Base-by-base conservation (phyloP, 1,140 invertebrate species). In the Sminthurides bifidus region DNA sequence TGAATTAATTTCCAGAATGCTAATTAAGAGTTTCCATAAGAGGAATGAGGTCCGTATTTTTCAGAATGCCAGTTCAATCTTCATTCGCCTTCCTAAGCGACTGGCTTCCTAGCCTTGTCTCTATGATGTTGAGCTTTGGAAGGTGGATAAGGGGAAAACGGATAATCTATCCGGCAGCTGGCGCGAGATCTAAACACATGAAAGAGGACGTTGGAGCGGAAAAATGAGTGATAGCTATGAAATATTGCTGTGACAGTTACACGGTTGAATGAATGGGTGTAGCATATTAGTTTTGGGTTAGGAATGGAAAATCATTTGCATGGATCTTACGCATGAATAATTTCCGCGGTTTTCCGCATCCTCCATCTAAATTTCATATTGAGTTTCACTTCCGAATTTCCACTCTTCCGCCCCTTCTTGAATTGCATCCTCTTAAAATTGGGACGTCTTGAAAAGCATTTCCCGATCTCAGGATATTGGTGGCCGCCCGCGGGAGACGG, bases 301-400 rank as follows among this genome's bases (percentile, higher is more conserved):
- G 40, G 17, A 14, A 43, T 21, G 40, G 6, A 30, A 48, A 27
- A 48, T 48, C 12, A 48, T 48, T 48, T 48, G 21, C 44, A 48
- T 48, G 24, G 12, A 48, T 48, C 12, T 48, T 27, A 48, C 30
- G 44, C 24, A 21, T 43, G 41, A 43, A 19, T 43, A 43, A 48
- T 48, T 48, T 27, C 44, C 19, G 44, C 44, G 44, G 44, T 48
- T 48, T 48, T 30, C 44, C 24, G 12, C 24, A 8, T 19, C 40
- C 10, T 12, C 19, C n/a, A n/a, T n/a, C 31, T 48, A n/a, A 21
- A 44, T 44, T 44, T 21, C 41, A 44, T 44, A 24, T 44, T 52
- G 50, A 24, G 24, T 27, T 52, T 33, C 50, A 29, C 29, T 24
- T 24, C 4, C 41, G 8, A 12, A 14, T 43, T 14, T 37, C 21